Conservation (phyloP, 2,113 vertebrate genomes). For the Microcebus lehilahytsara region DNA sequence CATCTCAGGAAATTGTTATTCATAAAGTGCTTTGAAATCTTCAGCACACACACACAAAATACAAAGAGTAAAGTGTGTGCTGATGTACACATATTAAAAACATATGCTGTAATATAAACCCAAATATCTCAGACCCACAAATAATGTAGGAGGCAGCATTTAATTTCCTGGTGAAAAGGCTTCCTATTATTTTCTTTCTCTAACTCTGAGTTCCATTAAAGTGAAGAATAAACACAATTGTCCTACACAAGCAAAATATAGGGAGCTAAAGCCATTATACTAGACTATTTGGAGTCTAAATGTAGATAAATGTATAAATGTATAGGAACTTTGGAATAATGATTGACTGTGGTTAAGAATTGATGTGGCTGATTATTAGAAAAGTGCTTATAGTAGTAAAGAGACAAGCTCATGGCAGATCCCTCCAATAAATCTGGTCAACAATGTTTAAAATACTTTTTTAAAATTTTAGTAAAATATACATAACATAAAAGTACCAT, state of each 20-base stretch:
- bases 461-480: neutral
- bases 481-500: neutral
- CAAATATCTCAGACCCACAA: neutral
- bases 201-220: slow-evolving; percentile 4
- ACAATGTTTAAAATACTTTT: neutral
- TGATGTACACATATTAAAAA: slow-evolving; percentile 45
- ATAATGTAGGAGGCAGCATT: slow-evolving; percentile 21
- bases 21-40: slow-evolving; percentile 49
- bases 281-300: neutral
- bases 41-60: neutral
- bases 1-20: slow-evolving; percentile 53
- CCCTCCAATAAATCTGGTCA: neutral
- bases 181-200: slow-evolving; percentile 51
- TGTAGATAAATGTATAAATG: neutral
- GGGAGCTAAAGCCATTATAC: neutral
- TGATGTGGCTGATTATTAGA: neutral
- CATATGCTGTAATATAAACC: neutral
- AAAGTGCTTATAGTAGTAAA: neutral
- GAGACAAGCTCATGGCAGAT: neutral
- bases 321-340: neutral
- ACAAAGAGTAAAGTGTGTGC: neutral
- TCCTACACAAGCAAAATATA: slow-evolving; percentile 10
- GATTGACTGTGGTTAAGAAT: neutral
- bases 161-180: slow-evolving; percentile 52
- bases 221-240: slow-evolving; percentile 42